Evolutionary conservation across 2,888 invertebrate genomes (phyloP), one percentile per base, ranked within the genome.

Genomic region (Eristalinus sepulchralis): DNA sequence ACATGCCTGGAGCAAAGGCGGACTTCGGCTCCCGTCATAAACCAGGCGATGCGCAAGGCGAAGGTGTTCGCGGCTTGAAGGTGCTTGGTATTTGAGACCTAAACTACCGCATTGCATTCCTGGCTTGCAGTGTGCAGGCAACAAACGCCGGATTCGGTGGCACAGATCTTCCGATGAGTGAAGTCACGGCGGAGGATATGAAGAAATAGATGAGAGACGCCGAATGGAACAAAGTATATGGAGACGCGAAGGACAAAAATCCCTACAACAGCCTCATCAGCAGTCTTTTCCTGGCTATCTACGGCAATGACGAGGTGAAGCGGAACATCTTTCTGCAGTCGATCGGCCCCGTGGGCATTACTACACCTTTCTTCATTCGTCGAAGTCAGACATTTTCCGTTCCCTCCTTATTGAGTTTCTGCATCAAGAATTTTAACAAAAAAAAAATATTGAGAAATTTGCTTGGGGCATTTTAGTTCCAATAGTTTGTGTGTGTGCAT

Each of bases 271-370:
- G 99, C 92, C 93, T 99, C 72, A 97, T 98, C 60, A 95, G 95
- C 71, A 97, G 98, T 90, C 94, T 99, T 60, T 99, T 99, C 90
- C 99, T 99, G 0, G 96, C 98, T 57, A 96, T 99, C 89, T 98
- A 99, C 90, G 99, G 98, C 0, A 98, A 97, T 92, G 98, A 98
- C 89, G 99, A 99, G 92, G 97, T 99, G 0, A 99, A 99, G 92
- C 93, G 95, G 71, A 97, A 97, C 0, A 96, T 99, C 73, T 93
- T 99, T 10, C 93, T 99, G 47, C 99, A 99, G 97, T 91, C 99
- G 89, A 99, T 99, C 92, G 98, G 99, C 4, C 99, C 99, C 0
- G 99, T 99, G 0, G 96, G 97, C 0, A 99, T 99, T 93, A 96
- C 95, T 24, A 99, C 99, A 0, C 93, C 95, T 36, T 60, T 17